These are phyloP conservation scores for Empidonax alnorum DNA, from an alignment of 2,113 vertebrate species.

Conservation along the genomic window DNA sequence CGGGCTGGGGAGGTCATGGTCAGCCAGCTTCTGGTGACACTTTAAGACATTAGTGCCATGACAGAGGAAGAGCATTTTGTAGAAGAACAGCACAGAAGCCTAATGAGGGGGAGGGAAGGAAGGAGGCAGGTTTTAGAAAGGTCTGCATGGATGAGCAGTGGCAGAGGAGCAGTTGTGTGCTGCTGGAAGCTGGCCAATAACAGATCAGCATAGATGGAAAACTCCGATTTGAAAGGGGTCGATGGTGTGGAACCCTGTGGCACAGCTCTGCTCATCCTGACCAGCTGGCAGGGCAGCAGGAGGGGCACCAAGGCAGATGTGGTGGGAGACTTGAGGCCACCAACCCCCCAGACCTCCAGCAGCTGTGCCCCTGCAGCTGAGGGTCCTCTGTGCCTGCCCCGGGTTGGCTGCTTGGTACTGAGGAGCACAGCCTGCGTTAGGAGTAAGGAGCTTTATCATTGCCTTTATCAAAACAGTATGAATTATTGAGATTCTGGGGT, in stretches of 20 bases:
- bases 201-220: background rate
- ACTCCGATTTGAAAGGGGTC: background rate
- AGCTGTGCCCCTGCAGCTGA: background rate
- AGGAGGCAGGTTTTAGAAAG: background rate
- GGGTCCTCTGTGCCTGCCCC: accelerated
- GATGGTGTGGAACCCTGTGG: background rate
- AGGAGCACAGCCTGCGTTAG: background rate
- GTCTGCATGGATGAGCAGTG: background rate
- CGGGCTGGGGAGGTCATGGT: background rate
- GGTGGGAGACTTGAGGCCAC: background rate
- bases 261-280: background rate
- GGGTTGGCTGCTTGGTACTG: background rate
- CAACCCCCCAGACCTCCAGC: background rate
- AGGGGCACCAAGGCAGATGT: background rate
- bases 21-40: background rate
- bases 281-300: background rate
- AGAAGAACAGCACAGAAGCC: background rate
- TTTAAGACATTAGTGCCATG: background rate
- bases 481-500: background rate
- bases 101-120: background rate
- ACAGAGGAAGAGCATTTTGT: background rate
- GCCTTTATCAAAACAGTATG: background rate
- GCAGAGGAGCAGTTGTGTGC: background rate
- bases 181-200: background rate
- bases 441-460: background rate